Evolutionary conservation across 2,888 invertebrate species (phyloP).

Genomic region (Andrena flavipes): DNA sequence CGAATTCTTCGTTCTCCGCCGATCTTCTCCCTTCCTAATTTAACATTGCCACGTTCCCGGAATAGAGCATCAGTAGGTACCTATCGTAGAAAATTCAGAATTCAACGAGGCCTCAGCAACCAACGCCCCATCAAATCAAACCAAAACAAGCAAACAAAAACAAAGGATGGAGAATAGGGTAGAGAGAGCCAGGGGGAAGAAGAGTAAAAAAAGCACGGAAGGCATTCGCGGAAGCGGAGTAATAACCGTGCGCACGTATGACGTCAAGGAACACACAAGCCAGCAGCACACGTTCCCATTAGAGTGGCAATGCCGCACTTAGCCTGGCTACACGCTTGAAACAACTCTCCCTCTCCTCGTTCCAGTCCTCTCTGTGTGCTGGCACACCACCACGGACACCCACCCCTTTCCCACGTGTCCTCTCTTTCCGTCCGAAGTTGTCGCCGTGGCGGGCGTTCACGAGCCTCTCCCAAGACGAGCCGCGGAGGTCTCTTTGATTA

Average conservation of each 20-base stretch:
- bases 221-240: constrained; percentile 32
- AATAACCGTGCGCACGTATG: constrained; percentile 52
- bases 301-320: constrained; percentile 61
- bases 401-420: constrained; percentile 14
- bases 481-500: constrained; percentile 70
- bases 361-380: neutral
- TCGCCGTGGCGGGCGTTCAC: constrained; percentile 39
- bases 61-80: neutral
- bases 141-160: neutral
- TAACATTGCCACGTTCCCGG: neutral
- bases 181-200: neutral
- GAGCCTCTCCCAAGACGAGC: constrained; percentile 60
- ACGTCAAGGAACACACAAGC: constrained; percentile 50
- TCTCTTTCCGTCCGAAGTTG: constrained; percentile 47
- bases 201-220: constrained; percentile 1
- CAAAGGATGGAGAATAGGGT: neutral
- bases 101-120: neutral
- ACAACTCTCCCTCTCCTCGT: constrained; percentile 32
- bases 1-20: neutral
- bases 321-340: constrained; percentile 46
- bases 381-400: neutral
- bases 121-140: neutral
- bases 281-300: constrained; percentile 52
- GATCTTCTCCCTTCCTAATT: neutral
- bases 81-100: neutral